Percentiles rank a stretch among this genome's conserved stretches.
Conservation (phyloP, 1,140 invertebrate species). For the Colletes gigas region DNA sequence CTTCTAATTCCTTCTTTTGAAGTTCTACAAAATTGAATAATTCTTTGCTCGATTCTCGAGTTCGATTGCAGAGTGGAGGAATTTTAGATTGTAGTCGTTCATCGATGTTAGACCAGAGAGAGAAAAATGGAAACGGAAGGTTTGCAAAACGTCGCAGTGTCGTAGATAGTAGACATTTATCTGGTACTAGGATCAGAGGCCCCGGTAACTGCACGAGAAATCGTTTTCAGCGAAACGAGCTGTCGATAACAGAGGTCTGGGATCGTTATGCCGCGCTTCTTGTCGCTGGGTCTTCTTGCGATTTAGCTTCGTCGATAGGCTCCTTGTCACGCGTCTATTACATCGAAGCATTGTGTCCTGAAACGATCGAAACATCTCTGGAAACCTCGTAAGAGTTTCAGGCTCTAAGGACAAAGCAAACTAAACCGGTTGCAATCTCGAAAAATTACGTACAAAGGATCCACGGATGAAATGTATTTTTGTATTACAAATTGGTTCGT, state of each 20-base stretch:
- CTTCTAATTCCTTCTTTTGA: too few species aligned
- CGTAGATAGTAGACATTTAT: conserved; percentile 23
- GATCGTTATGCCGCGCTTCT: conserved; percentile 32
- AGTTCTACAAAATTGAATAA: too few species aligned
- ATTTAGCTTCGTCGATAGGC: conserved; percentile 7
- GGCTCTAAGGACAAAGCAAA: neutral
- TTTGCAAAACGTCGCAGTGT: neutral
- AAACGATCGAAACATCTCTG: neutral
- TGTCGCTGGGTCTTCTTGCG: conserved; percentile 36
- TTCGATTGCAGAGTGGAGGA: too few species aligned
- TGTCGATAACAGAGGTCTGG: conserved; percentile 47
- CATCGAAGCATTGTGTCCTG: neutral
- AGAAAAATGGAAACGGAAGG: neutral
- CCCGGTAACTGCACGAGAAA: conserved; percentile 5
- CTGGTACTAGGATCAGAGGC: conserved; percentile 15
- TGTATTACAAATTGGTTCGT: too few species aligned
- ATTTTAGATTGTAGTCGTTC: too few species aligned
- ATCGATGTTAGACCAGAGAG: too few species aligned
- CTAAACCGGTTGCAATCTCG: neutral
- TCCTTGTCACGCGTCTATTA: conserved; percentile 13
- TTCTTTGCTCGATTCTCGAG: too few species aligned
- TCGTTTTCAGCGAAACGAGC: conserved; percentile 38
- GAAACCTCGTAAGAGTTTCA: neutral
- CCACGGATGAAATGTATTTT: too few species aligned
- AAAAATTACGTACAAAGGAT: neutral